Conservation (phyloP, 1,140 invertebrate species). For the Heliconius hewitsoni region DNA sequence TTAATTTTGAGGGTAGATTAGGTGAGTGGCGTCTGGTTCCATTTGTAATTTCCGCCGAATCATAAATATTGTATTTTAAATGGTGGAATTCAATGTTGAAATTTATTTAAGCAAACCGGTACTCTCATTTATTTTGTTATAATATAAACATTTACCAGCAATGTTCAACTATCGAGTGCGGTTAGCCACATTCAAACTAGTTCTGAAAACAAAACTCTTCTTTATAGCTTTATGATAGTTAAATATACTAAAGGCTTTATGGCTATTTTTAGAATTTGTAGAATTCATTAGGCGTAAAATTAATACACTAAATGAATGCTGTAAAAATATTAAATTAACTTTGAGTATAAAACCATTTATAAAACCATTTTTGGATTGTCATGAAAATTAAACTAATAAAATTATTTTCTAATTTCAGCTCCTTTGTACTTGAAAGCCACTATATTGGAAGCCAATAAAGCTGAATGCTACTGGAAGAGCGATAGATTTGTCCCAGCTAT, state of each 20-base stretch:
- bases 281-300: too few species aligned
- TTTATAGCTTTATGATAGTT: background rate
- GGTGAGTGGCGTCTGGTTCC: too few species aligned
- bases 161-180: background rate
- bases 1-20: too few species aligned
- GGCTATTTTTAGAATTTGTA: background rate
- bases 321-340: background rate
- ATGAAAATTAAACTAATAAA: background rate
- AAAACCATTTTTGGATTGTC: too few species aligned
- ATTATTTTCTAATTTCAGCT: constrained; percentile 65
- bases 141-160: background rate
- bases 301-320: background rate
- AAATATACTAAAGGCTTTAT: constrained; percentile 3
- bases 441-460: constrained; percentile 85
- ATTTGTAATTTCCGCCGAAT: too few species aligned
- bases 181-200: background rate
- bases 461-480: constrained; percentile 89
- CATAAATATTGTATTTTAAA: background rate
- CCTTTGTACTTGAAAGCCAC: constrained; percentile 89
- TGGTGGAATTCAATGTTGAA: background rate
- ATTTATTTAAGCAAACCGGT: background rate
- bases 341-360: too few species aligned
- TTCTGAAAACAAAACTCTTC: background rate
- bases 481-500: constrained; percentile 86
- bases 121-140: background rate